Evolutionary conservation across 2,888 invertebrate genomes (phyloP), one percentile per base, ranked within the genome.

Genomic region (Agriotes lineatus): DNA sequence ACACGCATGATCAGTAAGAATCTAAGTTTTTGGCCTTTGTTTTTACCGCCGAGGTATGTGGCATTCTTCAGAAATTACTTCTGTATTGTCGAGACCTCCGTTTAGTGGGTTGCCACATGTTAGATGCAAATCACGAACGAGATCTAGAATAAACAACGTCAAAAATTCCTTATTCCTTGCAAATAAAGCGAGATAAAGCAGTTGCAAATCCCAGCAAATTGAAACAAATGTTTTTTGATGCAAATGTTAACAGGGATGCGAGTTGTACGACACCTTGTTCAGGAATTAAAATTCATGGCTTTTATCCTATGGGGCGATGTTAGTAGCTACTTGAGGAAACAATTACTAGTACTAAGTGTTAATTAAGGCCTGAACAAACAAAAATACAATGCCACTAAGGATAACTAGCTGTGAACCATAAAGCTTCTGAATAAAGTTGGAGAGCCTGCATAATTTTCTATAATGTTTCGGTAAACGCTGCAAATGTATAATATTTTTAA

Each of bases 11-110:
- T n/a, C 22, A 44, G 3, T 18, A 42, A 16, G 42, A 58, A 58
- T 58, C 37, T 44, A 42, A 39, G 30, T 58, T 58, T 56, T 19
- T 22, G 10, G 42, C 1, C 10, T 52, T 52, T 52, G 52, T n/a
- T 9, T 56, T 37, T 37, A 19, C 37, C 37, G 33, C 37, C 14
- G 10, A 1, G 12, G 33, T 30, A 16, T 6, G n/a, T 12, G 19
- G 22, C 1, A 19, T 42, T 58, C 42, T 58, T 58, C 25, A 14
- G 12, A 10, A 58, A 39, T 22, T 10, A 44, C 16, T 18, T 25
- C 30, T 12, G 42, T 39, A n/a, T 22, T 16, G 18, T 56, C 33
- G n/a, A 56, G 5, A 33, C 12, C 16, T 35, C 12, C 3, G 12
- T 7, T 37, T 42, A 25, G 18, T 42, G 18, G n/a, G 25, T 7